phyloP scores from a whole-genome alignment of 2,888 invertebrate species.

The Xanthorhoe spadicearia region DNA sequence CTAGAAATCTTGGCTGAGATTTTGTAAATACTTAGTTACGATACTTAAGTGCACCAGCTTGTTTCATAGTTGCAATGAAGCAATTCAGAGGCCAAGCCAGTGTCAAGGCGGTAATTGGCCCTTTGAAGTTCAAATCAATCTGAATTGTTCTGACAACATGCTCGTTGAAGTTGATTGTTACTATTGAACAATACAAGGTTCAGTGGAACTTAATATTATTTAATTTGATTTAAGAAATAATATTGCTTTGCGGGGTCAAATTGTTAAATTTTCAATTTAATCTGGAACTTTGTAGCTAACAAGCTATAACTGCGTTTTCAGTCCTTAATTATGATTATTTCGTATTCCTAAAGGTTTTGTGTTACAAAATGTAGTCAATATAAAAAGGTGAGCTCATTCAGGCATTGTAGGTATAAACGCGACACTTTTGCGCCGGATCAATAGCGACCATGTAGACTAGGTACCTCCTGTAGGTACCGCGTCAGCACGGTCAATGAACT shows the following conservation, averaged over 20 bases:
- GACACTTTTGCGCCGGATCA: slow-evolving; percentile 47
- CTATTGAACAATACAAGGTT: slow-evolving; percentile 7
- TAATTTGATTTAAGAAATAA: not conserved
- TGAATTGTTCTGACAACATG: slow-evolving; percentile 22
- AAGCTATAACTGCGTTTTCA: too few relatives aligned
- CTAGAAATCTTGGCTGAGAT: not conserved
- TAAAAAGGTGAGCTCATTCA: slow-evolving; percentile 22
- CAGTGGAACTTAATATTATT: not conserved
- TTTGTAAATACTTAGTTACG: not conserved
- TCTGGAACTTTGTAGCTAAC: too few relatives aligned
- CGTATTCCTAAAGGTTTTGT: not conserved
- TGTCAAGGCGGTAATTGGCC: slow-evolving; percentile 9
- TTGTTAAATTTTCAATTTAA: too few relatives aligned
- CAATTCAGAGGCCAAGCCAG: slow-evolving; percentile 8
- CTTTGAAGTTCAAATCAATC: slow-evolving; percentile 23
- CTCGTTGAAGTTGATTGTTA: slow-evolving; percentile 24
- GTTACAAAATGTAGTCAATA: not conserved
- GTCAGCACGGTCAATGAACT: slow-evolving; percentile 52
- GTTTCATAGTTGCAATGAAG: slow-evolving; percentile 2
- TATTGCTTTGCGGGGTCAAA: too few relatives aligned
- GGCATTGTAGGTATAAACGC: slow-evolving; percentile 34
- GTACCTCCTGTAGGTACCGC: slow-evolving; percentile 29
- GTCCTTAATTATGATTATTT: not conserved
- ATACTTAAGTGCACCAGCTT: not conserved
- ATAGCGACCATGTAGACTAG: slow-evolving; percentile 47